These are phyloP conservation scores for Tribolium madens DNA, from an alignment of 1,140 invertebrate genomes.

Conservation along the genomic window DNA sequence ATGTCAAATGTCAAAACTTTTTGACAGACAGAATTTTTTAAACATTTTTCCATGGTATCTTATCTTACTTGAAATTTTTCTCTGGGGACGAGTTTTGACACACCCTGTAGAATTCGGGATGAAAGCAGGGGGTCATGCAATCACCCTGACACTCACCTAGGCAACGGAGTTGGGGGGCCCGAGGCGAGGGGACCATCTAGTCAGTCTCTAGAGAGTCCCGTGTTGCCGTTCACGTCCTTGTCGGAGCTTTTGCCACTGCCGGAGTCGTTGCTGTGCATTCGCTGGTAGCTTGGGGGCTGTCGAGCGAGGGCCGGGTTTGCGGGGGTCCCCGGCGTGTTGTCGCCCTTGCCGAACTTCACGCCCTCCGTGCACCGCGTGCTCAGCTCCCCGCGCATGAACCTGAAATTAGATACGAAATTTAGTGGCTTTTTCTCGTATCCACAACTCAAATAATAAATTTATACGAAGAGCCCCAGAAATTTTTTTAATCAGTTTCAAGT, in stretches of 20 bases:
- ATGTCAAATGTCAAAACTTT: too few relatives aligned
- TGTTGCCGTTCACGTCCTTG: conserved; percentile 71
- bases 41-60: too few relatives aligned
- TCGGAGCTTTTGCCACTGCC: conserved; percentile 78
- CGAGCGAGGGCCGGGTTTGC: conserved; percentile 71
- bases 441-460: too few relatives aligned
- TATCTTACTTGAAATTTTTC: too few relatives aligned
- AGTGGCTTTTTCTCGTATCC: too few relatives aligned
- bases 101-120: background rate
- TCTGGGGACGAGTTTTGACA: too few relatives aligned
- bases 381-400: conserved; percentile 85
- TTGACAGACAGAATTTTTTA: too few relatives aligned
- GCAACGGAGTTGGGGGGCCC: conserved; percentile 60
- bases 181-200: conserved; percentile 75
- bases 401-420: conserved; percentile 62
- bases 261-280: conserved; percentile 87
- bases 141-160: conserved; percentile 56
- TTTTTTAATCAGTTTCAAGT: too few relatives aligned
- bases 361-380: conserved; percentile 65
- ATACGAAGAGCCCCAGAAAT: too few relatives aligned
- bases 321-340: conserved; percentile 76
- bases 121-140: conserved; percentile 3
- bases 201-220: conserved; percentile 72
- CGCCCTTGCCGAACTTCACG: conserved; percentile 65
- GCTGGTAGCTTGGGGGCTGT: conserved; percentile 80